Evolutionary conservation across 1,140 invertebrate genomes (phyloP).

Genomic region (Drosophila sproati): DNA sequence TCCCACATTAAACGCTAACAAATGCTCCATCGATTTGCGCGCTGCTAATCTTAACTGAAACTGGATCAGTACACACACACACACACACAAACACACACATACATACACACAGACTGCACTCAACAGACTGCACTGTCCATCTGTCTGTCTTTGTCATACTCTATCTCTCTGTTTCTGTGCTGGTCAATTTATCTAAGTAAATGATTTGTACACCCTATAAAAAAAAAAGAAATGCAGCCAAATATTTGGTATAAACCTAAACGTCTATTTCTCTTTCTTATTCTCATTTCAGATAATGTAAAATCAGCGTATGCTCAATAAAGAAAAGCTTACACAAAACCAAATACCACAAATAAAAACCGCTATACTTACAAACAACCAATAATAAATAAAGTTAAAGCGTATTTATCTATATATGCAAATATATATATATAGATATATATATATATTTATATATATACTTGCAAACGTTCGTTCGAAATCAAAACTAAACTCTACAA

Average conservation of each 20-base stretch:
- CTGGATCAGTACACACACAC: slow-evolving; percentile 1
- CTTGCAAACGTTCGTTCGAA: slow-evolving; percentile 53
- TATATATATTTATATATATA: slow-evolving; percentile 27
- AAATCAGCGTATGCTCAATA: slow-evolving; percentile 76
- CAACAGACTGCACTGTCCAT: slow-evolving; percentile 24
- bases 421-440: too few relatives aligned
- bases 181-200: slow-evolving; percentile 6
- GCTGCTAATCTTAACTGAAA: slow-evolving; percentile 21
- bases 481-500: slow-evolving; percentile 67
- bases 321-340: slow-evolving; percentile 48
- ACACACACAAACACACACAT: slow-evolving; percentile 14
- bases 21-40: slow-evolving; percentile 24
- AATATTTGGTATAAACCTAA: slow-evolving; percentile 67
- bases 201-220: slow-evolving; percentile 13
- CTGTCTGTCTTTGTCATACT: slow-evolving; percentile 41
- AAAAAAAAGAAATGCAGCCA: slow-evolving; percentile 20
- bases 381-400: slow-evolving; percentile 37
- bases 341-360: slow-evolving; percentile 37
- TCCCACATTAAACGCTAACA: slow-evolving; percentile 21
- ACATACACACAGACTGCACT: slow-evolving; percentile 17
- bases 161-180: slow-evolving; percentile 34
- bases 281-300: slow-evolving; percentile 84
- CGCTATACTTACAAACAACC: slow-evolving; percentile 51
- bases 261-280: slow-evolving; percentile 74
- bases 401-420: slow-evolving; percentile 20